Conservation (phyloP, 2,888 invertebrate genomes). For the Drosophila antonietae region DNA sequence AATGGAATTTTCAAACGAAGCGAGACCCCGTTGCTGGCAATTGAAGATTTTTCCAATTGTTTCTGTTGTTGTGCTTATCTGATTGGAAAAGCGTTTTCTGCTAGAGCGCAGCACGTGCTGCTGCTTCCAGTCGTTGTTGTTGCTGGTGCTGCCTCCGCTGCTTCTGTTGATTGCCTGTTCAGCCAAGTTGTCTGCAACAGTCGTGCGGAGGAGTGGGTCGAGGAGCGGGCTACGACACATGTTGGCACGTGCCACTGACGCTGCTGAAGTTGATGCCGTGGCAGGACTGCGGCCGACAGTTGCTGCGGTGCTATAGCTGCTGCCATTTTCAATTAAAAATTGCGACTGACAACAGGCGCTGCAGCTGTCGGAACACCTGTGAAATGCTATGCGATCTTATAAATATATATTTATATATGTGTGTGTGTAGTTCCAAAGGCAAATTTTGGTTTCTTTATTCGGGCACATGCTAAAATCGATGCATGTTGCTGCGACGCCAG, state of each 20-base stretch:
- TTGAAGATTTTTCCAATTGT: conserved; percentile 71
- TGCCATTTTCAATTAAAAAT: conserved; percentile 83
- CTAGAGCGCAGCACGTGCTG: conserved; percentile 64
- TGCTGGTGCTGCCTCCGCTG: background rate
- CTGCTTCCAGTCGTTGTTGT: conserved; percentile 23
- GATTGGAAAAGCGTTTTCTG: conserved; percentile 73
- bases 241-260: conserved; percentile 73
- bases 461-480: conserved; percentile 54
- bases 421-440: conserved; percentile 28
- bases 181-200: conserved; percentile 73
- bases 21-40: conserved; percentile 46
- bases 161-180: conserved; percentile 53
- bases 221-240: conserved; percentile 54
- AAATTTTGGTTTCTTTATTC: conserved; percentile 12
- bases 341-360: conserved; percentile 81
- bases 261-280: conserved; percentile 48
- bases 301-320: conserved; percentile 40
- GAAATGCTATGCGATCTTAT: conserved; percentile 24
- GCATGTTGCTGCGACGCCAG: conserved; percentile 52
- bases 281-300: conserved; percentile 49
- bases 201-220: conserved; percentile 2
- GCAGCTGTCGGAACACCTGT: conserved; percentile 73
- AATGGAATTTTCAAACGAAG: conserved; percentile 69
- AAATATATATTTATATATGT: conserved; percentile 5
- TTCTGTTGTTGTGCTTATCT: conserved; percentile 38